Base-by-base conservation (phyloP, 2,797 vertebrate species). In the Helicolenus hilgendorfi region DNA sequence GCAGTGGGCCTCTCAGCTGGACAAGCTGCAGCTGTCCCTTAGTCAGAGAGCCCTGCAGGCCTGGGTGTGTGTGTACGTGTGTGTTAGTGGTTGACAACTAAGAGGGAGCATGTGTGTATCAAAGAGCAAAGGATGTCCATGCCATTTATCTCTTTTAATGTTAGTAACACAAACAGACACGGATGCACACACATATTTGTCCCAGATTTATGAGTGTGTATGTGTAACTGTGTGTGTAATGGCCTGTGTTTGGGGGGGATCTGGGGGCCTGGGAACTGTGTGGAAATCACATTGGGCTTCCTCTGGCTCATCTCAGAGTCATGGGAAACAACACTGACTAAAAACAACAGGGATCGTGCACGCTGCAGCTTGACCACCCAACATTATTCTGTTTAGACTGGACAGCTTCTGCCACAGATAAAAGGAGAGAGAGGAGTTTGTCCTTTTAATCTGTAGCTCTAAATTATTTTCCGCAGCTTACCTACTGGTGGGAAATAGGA, bases 251-350 rank as follows among this genome's bases (percentile, higher is more conserved):
- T 56, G 60, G 55, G 88, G 4, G 72, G 73, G 79, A 89, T 83
- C n/a, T 81, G 72, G 85, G 91, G 86, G 92, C 94, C 94, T 96
- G 94, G 94, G 95, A 96, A 95, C 92, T 81, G 87, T 84, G 79
- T 87, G 75, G 64, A 91, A 91, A 94, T 90, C 88, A 92, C 86
- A 89, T n/a, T 73, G 83, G 27, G 81, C 80, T 90, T 92, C 85
- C 85, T 92, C 78, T 80, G 65, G 92, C 94, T 94, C 88, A 90
- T 88, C 89, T 82, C 79, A 81, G 83, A 92, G 86, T 92, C 94
- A 93, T 95, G 94, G 92, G 92, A 95, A 94, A 86, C 85, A 79
- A 89, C 82, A 88, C 56, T 69, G 72, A 87, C 74, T 69, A 90
- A 88, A 89, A 92, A 84, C 89, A 93, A 92, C 88, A 91, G 74